Conservation (phyloP, 1,140 invertebrate genomes). For the Anoplolepis gracilipes region DNA sequence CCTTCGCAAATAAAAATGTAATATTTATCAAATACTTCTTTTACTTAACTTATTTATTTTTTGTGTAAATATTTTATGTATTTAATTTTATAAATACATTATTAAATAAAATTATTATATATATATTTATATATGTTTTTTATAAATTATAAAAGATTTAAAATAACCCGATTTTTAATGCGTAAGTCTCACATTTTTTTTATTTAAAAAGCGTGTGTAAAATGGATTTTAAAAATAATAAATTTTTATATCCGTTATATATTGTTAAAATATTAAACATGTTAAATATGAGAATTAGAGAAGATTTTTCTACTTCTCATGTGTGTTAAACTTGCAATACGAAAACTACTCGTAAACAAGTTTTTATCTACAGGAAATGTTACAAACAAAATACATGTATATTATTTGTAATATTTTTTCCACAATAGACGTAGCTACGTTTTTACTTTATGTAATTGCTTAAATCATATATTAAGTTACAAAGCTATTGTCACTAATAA, state of each 20-base stretch:
- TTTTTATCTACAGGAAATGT: conserved; percentile 6
- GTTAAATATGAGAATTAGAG: conserved; percentile 17
- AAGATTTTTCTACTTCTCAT: neutral
- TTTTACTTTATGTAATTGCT: conserved; percentile 8
- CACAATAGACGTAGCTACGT: neutral
- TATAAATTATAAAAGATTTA: too few relatives aligned
- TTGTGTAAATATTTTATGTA: neutral
- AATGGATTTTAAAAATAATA: conserved; percentile 17
- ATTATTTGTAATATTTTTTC: conserved; percentile 14
- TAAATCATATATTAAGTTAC: conserved; percentile 39
- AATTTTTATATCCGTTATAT: neutral
- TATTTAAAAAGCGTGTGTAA: neutral
- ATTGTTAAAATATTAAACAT: conserved; percentile 28
- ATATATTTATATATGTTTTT: neutral
- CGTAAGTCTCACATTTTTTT: neutral
- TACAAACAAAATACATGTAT: conserved; percentile 20
- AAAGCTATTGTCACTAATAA: neutral
- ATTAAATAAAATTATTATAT: conserved; percentile 20
- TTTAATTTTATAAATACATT: neutral
- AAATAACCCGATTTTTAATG: neutral
- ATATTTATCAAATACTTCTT: neutral
- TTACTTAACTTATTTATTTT: neutral
- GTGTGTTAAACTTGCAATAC: neutral
- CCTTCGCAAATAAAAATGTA: neutral
- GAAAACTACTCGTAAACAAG: neutral